phyloP scores from a whole-genome alignment of 2,888 invertebrate species.

The Therioaphis trifolii region DNA sequence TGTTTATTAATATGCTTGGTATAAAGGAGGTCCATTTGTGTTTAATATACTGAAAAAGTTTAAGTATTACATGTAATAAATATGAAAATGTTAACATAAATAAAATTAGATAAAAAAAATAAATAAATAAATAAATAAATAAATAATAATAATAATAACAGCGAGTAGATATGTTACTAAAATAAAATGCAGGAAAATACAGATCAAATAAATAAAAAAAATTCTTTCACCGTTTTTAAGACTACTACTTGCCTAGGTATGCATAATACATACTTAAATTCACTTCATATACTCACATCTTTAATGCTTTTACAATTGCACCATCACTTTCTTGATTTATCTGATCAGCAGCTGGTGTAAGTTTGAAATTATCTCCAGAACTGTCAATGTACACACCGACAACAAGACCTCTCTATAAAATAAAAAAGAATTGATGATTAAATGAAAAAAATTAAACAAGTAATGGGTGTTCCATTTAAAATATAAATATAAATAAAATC shows the following conservation, averaged over 20 bases:
- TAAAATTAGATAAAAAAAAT: not conserved
- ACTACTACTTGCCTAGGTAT: not conserved
- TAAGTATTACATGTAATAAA: too few species aligned
- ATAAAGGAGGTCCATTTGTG: too few species aligned
- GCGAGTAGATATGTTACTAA: too few species aligned
- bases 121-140: not conserved
- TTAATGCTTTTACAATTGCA: slow-evolving; percentile 32
- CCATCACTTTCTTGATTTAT: slow-evolving; percentile 48
- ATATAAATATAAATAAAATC: not conserved
- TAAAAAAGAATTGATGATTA: too few species aligned
- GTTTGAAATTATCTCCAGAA: slow-evolving; percentile 33
- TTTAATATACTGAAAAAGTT: too few species aligned
- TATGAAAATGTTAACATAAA: too few species aligned
- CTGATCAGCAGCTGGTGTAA: slow-evolving; percentile 39
- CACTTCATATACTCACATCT: slow-evolving; percentile 33
- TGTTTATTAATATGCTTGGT: too few species aligned
- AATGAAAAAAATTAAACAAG: too few species aligned
- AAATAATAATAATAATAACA: not conserved
- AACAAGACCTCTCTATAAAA: slow-evolving; percentile 52
- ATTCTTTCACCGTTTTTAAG: slow-evolving; percentile 6
- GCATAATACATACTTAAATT: not conserved
- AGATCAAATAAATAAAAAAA: not conserved
- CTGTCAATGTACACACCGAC: slow-evolving; percentile 43
- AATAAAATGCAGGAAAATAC: not conserved
- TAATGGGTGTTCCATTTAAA: too few species aligned